Evolutionary conservation across 1,140 invertebrate species (phyloP), one percentile per base, ranked within the genome.

Genomic region (Thalassaphorura encarpata): DNA sequence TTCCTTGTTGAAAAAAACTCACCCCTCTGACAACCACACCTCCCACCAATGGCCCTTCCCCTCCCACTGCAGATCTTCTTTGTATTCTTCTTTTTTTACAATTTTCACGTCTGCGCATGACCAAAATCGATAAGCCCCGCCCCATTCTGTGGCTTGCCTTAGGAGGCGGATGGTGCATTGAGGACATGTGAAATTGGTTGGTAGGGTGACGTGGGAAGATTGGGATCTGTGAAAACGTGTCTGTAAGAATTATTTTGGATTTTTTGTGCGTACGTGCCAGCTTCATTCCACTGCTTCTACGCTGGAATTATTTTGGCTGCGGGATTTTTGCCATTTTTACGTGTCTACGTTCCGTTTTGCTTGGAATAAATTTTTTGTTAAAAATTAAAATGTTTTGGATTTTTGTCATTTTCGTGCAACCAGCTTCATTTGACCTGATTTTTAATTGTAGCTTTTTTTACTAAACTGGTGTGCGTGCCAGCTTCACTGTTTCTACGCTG

Each of bases 51-150:
- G 68, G 86, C 80, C 68, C 81, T 78, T 2, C 89, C 89, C 65
- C 89, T 81, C 29, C 83, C 83, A 56, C 81, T 86, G 69, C 90
- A 96, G 19, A 80, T 79, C n/a, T 71, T 91, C 86, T 56, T 81
- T 79, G 71, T 83, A 89, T 16, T 79, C 74, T 57, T 42, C 54
- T 47, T 41, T 55, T 28, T 52, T 36, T 33, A 63, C 26, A 61
- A 97, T 87, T 67, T 95, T 89, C 42, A 97, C 83, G 73, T 97
- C 93, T 2, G 92, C 87, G 67, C 94, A 97, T 0, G 89, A 92
- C 87, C 89, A 93, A 74, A 97, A 96, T 60, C 81, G 76, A 69
- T 94, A 96, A 62, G 74, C 80, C 13, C 74, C 72, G 1, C 83
- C 81, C 89, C 89, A 96, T 74, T 97, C 91, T 19, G 80, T 76